Conservation (phyloP, 1,140 invertebrate species). For the Cyrtorhinus lividipennis region DNA sequence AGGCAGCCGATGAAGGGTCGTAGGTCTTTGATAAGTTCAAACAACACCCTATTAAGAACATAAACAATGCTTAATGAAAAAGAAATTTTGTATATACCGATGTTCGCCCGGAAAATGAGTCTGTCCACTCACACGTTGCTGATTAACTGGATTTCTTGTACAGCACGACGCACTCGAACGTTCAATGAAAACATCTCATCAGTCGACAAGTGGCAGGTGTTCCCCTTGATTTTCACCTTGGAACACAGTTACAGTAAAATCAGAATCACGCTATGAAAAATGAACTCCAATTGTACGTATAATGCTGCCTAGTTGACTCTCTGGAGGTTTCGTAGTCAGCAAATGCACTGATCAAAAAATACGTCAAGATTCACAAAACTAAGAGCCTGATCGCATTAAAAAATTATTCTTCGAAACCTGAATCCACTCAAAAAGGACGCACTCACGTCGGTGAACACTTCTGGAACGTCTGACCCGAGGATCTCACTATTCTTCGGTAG, state of each 20-base stretch:
- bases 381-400: no score
- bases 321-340: no score
- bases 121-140: constrained; percentile 52
- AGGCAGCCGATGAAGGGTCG: constrained; percentile 53
- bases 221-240: constrained; percentile 48
- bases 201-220: constrained; percentile 58
- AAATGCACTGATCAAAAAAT: no score
- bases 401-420: no score
- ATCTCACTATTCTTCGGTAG: constrained; percentile 2
- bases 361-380: no score
- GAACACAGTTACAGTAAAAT: no score
- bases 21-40: constrained; percentile 41
- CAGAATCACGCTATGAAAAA: no score
- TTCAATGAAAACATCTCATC: constrained; percentile 53
- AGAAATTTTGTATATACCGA: neutral
- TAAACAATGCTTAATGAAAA: neutral
- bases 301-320: no score
- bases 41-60: constrained; percentile 37
- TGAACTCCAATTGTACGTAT: no score
- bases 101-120: neutral
- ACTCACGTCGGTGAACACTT: constrained; percentile 5
- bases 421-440: neutral
- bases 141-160: constrained; percentile 63
- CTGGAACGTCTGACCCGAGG: neutral
- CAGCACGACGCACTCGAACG: constrained; percentile 50